A percentile compares a stretch with the other conserved stretches of the same genome.
phyloP scores from a whole-genome alignment of 2,888 invertebrate species.

The Papilio demoleus region DNA sequence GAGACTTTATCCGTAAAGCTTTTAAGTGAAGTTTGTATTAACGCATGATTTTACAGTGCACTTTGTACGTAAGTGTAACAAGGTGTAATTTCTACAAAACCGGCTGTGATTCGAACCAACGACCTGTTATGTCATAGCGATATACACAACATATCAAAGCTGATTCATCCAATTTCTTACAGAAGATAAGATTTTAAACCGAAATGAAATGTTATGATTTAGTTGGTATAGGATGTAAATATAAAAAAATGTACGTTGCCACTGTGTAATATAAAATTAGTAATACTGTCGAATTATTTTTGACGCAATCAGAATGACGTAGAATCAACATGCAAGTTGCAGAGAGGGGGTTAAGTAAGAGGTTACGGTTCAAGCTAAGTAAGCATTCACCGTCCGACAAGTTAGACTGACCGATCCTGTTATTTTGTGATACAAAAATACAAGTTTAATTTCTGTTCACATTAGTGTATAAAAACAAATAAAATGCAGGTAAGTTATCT shows the following conservation, averaged over 20 bases:
- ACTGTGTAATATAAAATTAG: no score
- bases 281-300: constrained; percentile 21
- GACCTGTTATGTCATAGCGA: constrained; percentile 1
- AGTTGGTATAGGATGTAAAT: no score
- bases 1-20: neutral
- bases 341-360: constrained; percentile 73
- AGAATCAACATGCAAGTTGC: constrained; percentile 36
- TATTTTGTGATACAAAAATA: constrained; percentile 3
- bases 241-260: no score
- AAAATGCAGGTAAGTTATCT: constrained; percentile 34
- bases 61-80: constrained; percentile 1
- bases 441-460: neutral
- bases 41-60: neutral
- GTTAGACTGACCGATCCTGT: constrained; percentile 51
- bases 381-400: constrained; percentile 52
- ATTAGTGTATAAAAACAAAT: neutral
- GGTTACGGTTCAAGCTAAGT: constrained; percentile 70
- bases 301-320: constrained; percentile 35
- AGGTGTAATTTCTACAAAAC: constrained; percentile 9
- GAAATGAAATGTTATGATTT: no score
- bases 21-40: neutral
- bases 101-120: constrained; percentile 14
- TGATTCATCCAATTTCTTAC: neutral
- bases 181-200: neutral
- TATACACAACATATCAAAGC: neutral